A percentile compares a stretch with the other conserved stretches of the same genome.
phyloP scores from a whole-genome alignment of 2,113 vertebrate species.

The Scopus umbretta region DNA sequence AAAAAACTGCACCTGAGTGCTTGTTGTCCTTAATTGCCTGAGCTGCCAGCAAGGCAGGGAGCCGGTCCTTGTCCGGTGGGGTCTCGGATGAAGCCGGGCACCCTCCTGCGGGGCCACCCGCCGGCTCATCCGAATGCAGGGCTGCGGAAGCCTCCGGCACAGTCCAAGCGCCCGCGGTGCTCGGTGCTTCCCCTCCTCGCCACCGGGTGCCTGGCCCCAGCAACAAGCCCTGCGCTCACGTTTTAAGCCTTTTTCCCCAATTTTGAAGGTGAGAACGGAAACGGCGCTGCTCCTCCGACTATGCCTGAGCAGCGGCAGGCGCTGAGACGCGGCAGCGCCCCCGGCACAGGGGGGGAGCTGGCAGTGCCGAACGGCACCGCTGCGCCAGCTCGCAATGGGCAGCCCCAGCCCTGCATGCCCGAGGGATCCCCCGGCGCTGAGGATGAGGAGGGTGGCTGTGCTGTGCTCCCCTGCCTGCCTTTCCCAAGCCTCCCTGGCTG shows the following conservation, averaged over 20 bases:
- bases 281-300: accelerated
- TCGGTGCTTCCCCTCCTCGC: neutral
- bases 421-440: accelerated
- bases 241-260: neutral
- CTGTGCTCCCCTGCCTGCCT: neutral
- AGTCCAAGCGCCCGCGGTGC: accelerated
- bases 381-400: neutral
- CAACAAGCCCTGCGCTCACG: accelerated
- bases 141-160: neutral
- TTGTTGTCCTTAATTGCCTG: neutral
- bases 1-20: neutral
- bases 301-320: accelerated
- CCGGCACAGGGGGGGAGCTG: accelerated
- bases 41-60: neutral
- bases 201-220: neutral
- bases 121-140: accelerated
- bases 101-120: neutral
- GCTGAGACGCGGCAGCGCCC: neutral
- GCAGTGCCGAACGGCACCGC: neutral
- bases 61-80: accelerated
- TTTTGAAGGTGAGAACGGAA: neutral
- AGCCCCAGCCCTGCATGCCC: neutral
- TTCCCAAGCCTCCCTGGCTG: neutral
- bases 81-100: neutral
- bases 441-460: neutral